Evolutionary conservation across 2,113 vertebrate genomes (phyloP), one percentile per base, ranked within the genome.

Genomic region (Silurus meridionalis): DNA sequence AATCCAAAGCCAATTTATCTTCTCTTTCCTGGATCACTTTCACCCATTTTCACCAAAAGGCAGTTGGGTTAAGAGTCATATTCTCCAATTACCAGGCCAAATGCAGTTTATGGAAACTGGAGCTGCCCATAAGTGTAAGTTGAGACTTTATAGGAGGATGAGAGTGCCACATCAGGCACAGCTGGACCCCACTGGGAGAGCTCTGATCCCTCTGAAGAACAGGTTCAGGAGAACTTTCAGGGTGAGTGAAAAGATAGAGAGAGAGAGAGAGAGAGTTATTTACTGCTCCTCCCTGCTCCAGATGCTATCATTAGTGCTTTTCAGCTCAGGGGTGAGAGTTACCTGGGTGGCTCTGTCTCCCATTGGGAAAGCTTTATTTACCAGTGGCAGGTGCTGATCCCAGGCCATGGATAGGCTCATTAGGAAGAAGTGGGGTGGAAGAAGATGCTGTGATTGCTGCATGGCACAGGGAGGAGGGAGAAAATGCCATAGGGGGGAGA

Each of bases 271-370:
- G 28, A 82, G 83, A 82, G 74, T 71, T 57, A 84, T 88, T 84
- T 86, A 82, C 66, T 10, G 4, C 48, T 64, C 46, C 69, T 86
- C 79, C 52, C 19, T 8, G 3, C 55, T 80, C 80, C 69, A 84
- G 85, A 87, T 88, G 89, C 80, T 88, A 88, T 90, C 71, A 88
- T 88, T 86, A 84, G 74, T 48, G 82, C 84, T 88, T 84, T 88
- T 90, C 88, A 90, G 85, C 87, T 88, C 87, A 57, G 84, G 46
- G 48, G 63, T 88, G 81, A 82, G 83, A 78, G 78, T 50, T 87
- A 89, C 83, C 85, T 87, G 75, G 83, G 83, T 58, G 57, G 82
- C 74, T 74, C 77, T 77, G 78, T 79, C 67, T 88, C 55, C n/a
- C 46, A 25, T 66, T 71, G 50, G 85, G 83, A 90, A 83, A 79